These are phyloP conservation scores for Megaceryle maxima DNA, from an alignment of 2,113 vertebrate genomes.

Conservation along the genomic window DNA sequence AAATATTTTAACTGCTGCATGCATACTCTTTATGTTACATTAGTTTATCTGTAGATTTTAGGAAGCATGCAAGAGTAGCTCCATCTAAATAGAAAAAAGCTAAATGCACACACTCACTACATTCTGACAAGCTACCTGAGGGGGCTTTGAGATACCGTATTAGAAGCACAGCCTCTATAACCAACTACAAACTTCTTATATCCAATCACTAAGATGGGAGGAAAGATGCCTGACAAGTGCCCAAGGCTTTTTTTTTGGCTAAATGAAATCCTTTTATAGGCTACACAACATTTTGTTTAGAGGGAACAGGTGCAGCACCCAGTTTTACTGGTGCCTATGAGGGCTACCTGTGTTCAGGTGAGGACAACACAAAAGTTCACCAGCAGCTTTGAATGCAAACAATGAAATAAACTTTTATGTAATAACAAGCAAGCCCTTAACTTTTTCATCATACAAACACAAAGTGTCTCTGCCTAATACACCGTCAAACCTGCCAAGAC, in stretches of 20 bases:
- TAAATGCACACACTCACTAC: not conserved
- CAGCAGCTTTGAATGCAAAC: rapidly evolving
- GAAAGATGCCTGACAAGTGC: not conserved
- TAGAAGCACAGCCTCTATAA: not conserved
- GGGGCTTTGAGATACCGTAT: not conserved
- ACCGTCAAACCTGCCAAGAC: not conserved
- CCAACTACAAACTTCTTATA: not conserved
- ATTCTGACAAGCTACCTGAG: not conserved
- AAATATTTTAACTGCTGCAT: not conserved
- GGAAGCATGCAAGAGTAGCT: not conserved
- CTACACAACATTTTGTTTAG: not conserved
- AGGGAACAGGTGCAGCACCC: not conserved
- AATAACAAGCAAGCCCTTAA: not conserved
- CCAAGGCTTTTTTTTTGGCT: not conserved
- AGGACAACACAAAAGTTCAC: not conserved
- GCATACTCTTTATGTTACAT: not conserved
- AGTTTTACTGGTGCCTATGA: not conserved
- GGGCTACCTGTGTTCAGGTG: not conserved
- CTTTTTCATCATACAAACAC: not conserved
- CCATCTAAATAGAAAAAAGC: not conserved
- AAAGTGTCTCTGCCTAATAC: not conserved
- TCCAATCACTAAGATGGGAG: not conserved
- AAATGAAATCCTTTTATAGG: not conserved
- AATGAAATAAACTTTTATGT: not conserved
- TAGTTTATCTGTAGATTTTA: not conserved